Conservation (phyloP, 2,113 vertebrate genomes). For the Bos taurus region ARS-UCD2.0 NC_037330.1:104484501-104485000, state of each 20-base stretch:
- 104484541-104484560: not conserved
- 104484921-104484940: not conserved
- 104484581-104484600: not conserved
- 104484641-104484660: not conserved
- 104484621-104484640: not conserved
- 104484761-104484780: not conserved
- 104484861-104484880: not conserved
- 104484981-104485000: not conserved
- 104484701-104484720: not conserved
- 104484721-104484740: not conserved
- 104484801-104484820: not conserved
- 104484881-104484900: not conserved
- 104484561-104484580: not conserved
- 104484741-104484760: not conserved
- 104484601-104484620: not conserved
- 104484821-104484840: fast-evolving
- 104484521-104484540: not conserved
- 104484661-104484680: not conserved
- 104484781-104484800: not conserved
- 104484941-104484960: not conserved
- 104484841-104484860: not conserved
- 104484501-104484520: not conserved
- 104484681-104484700: not conserved
- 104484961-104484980: not conserved
- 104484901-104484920: not conserved